A percentile compares a stretch with the other conserved stretches of the same genome.
These are phyloP conservation scores for Criorhina ranunculi DNA, from an alignment of 2,888 invertebrate genomes.

Conservation along the genomic window DNA sequence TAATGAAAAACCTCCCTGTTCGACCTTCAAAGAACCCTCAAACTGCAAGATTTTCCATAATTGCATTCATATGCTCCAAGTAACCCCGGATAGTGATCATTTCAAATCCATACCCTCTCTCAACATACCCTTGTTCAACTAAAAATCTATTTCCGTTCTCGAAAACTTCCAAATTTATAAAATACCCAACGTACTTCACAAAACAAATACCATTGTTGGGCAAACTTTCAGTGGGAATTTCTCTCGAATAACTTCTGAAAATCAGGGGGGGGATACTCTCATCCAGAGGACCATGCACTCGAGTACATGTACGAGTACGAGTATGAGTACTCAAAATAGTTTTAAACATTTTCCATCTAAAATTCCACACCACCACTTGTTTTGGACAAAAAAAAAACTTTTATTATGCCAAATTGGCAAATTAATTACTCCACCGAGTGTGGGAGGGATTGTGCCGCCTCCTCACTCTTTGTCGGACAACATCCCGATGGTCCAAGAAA, in stretches of 20 bases:
- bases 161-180: slow-evolving; percentile 25
- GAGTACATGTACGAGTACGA: too few relatives aligned
- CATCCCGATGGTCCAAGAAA: neutral
- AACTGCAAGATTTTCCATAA: too few relatives aligned
- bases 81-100: too few relatives aligned
- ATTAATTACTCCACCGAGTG: slow-evolving; percentile 37
- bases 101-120: slow-evolving; percentile 13
- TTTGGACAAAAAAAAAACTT: neutral
- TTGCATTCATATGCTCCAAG: too few relatives aligned
- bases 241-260: neutral
- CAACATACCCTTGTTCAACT: neutral
- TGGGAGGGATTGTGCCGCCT: neutral
- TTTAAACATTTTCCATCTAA: slow-evolving; percentile 16
- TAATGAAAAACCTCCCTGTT: too few relatives aligned
- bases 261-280: too few relatives aligned
- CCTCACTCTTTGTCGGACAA: neutral
- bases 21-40: too few relatives aligned
- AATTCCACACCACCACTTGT: slow-evolving; percentile 5
- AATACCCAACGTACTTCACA: neutral
- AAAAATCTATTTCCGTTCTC: neutral
- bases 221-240: slow-evolving; percentile 2
- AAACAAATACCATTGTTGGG: slow-evolving; percentile 6
- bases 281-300: neutral
- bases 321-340: slow-evolving; percentile 7
- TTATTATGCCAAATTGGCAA: slow-evolving; percentile 46